Evolutionary conservation across 2,797 vertebrate genomes (phyloP), one percentile per base, ranked within the genome.

Genomic region (Syncerus caffer): DNA sequence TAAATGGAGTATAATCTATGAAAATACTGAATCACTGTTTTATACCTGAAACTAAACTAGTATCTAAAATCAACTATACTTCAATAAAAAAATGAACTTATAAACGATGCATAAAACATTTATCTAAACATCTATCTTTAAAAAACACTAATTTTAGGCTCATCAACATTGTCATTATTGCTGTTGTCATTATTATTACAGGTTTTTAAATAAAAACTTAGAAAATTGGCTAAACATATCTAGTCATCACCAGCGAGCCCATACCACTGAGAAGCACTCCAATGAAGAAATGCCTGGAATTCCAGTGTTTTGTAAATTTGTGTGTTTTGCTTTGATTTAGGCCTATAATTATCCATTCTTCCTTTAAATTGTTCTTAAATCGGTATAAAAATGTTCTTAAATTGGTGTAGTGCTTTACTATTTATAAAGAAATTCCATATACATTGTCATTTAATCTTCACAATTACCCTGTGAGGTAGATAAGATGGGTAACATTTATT

Each of bases 221-320:
- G 55, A 45, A 97, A 96, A 80, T 6, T 51, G 19, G 19, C 19
- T 47, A 88, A 94, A 60, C 19, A 76, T 85, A 93, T 93, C 21
- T 82, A 84, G 17, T 86, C 17, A 89, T 87, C 19, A 71, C 42
- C 34, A 80, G 34, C 85, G 4, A 64, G 11, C 85, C 25, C 80
- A 79, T 12, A 85, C n/a, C 67, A 93, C 19, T 34, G 5, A 85
- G 60, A 87, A 94, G 21, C 38, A 89, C 11, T 60, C 60, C 27
- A 94, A 94, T 23, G 78, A 95, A 96, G 21, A 97, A 95, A 97
- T 89, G 27, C 14, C 29, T 76, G 58, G 38, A 42, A 19, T 95
- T 82, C 94, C 34, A 71, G 25, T 76, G 57, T 84, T 93, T 78
- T 95, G 29, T 34, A 57, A 50, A 84, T 60, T 34, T 85, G 23